Percentiles rank a stretch among this genome's conserved stretches.
These are phyloP conservation scores for Epirrhoe alternata DNA, from an alignment of 2,888 invertebrate species.

Conservation along the genomic window DNA sequence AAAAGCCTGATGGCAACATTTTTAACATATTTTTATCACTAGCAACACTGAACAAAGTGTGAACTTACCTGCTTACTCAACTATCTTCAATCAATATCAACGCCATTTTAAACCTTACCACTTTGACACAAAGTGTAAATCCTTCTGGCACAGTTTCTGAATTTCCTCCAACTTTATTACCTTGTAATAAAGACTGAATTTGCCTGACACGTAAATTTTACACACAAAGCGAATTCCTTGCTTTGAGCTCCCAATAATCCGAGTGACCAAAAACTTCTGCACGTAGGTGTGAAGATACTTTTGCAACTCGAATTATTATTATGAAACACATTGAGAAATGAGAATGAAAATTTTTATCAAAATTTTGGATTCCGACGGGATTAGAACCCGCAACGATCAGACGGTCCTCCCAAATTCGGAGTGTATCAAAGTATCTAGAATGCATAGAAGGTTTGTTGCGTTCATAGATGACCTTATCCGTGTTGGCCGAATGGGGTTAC, in stretches of 20 bases:
- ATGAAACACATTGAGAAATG: too few species aligned
- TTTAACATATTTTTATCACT: conserved; percentile 1
- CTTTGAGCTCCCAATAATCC: conserved; percentile 28
- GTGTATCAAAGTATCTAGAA: too few species aligned
- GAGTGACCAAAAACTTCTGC: conserved; percentile 32
- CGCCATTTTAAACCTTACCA: conserved; percentile 7
- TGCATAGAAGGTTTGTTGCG: too few species aligned
- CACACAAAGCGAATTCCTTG: conserved; percentile 27
- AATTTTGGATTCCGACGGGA: too few species aligned
- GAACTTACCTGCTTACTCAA: conserved; percentile 12
- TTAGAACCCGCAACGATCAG: too few species aligned
- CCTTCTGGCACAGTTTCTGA: not conserved
- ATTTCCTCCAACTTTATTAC: conserved; percentile 11
- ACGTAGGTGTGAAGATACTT: conserved; percentile 20
- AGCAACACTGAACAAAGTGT: conserved; percentile 7
- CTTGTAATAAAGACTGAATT: conserved; percentile 23
- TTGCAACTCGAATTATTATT: conserved; percentile 22
- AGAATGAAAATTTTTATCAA: too few species aligned
- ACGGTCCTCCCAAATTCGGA: too few species aligned
- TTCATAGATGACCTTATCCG: too few species aligned
- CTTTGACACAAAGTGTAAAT: conserved; percentile 6
- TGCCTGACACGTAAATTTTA: conserved; percentile 8
- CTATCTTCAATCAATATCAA: conserved; percentile 5
- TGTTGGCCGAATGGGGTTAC: too few species aligned
- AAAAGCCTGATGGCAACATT: not conserved